These are phyloP conservation scores for Psilanteris sp. DNA, from an alignment of 1,140 invertebrate species.

Conservation along the genomic window DNA sequence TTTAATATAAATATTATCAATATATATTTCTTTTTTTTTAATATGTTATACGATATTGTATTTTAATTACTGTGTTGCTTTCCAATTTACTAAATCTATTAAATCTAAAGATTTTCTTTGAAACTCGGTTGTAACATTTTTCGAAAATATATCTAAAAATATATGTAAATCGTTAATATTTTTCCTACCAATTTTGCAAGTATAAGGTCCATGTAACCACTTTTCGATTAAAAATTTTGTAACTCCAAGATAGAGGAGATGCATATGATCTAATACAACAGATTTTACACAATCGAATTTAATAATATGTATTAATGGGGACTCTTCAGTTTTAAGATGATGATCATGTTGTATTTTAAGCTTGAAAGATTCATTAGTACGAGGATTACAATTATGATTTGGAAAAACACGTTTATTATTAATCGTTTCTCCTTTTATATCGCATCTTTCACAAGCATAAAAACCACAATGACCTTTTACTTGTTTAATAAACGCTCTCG, in stretches of 20 bases:
- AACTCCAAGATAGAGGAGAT: slow-evolving; percentile 37
- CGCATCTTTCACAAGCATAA: slow-evolving; percentile 44
- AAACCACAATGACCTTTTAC: slow-evolving; percentile 42
- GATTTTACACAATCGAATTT: slow-evolving; percentile 22
- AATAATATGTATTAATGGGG: slow-evolving; percentile 14
- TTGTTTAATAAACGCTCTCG: neutral
- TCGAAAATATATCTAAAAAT: slow-evolving; percentile 11
- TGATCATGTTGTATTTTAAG: slow-evolving; percentile 5
- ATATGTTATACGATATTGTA: too few species aligned
- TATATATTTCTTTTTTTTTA: too few species aligned
- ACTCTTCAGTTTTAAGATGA: neutral
- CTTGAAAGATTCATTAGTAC: slow-evolving; percentile 45
- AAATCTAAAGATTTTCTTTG: slow-evolving; percentile 35
- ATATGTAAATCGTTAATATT: slow-evolving; percentile 3
- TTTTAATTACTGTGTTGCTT: slow-evolving; percentile 47
- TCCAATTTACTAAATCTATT: slow-evolving; percentile 31
- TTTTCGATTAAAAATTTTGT: slow-evolving; percentile 24
- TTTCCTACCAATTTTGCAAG: slow-evolving; percentile 9
- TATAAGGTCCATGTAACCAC: slow-evolving; percentile 36
- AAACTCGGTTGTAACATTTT: slow-evolving; percentile 22
- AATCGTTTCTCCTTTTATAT: slow-evolving; percentile 30
- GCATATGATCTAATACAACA: slow-evolving; percentile 32
- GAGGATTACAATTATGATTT: neutral
- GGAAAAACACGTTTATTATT: slow-evolving; percentile 17
- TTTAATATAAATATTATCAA: too few species aligned